Evolutionary conservation across 2,113 vertebrate species (phyloP).

Genomic region (Charadrius vociferus): DNA sequence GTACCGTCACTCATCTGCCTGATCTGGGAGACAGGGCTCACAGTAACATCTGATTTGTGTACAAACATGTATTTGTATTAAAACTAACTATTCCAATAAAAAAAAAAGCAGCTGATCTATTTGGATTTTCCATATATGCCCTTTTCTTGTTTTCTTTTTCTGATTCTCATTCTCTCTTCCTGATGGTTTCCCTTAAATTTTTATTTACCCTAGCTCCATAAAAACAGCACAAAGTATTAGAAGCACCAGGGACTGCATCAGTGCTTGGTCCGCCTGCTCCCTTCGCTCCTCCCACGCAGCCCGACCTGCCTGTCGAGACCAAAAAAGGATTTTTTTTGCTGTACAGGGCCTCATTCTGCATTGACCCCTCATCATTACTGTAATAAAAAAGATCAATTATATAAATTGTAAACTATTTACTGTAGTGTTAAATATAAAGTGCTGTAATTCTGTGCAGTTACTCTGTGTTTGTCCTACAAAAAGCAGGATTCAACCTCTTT

Average conservation of each 20-base stretch:
- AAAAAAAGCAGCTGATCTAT: background rate
- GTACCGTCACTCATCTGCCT: background rate
- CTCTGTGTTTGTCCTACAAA: background rate
- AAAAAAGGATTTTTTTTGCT: background rate
- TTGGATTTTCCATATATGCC: background rate
- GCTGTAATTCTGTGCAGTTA: background rate
- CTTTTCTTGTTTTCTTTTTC: background rate
- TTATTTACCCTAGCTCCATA: background rate
- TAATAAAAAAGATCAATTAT: background rate
- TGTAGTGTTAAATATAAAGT: background rate
- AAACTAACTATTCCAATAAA: background rate
- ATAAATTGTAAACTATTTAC: background rate
- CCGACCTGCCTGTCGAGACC: background rate
- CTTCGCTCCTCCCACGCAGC: background rate
- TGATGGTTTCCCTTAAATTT: background rate
- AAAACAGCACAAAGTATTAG: background rate
- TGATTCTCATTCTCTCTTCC: background rate
- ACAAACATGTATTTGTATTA: fast-evolving
- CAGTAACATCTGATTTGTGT: background rate
- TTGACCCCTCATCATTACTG: background rate
- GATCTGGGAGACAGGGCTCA: background rate
- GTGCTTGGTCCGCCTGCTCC: fast-evolving
- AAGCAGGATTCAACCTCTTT: background rate
- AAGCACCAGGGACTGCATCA: background rate
- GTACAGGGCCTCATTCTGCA: background rate